A percentile compares a stretch with the other conserved stretches of the same genome.
Evolutionary conservation across 30 jellyfish, hydroid and myxozoan species (phyloP).

Genomic region (Turritopsis dohrnii): DNA sequence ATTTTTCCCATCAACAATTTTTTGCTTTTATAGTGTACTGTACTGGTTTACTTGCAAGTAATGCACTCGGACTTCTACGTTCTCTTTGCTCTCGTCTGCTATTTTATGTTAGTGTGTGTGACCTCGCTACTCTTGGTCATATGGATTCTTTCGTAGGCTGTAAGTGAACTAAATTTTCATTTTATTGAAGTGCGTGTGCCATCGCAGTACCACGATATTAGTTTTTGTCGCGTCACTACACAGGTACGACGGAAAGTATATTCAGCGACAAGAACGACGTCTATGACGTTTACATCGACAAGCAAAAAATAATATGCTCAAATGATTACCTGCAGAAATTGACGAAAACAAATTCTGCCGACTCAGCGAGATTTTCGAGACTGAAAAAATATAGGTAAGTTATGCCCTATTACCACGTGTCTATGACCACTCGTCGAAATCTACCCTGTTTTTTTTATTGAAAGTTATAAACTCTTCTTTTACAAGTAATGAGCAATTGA

Average conservation of each 20-base stretch:
- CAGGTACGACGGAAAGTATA: slow-evolving; percentile 92
- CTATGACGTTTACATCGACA: slow-evolving; percentile 74
- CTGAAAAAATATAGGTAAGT: slow-evolving; percentile 63
- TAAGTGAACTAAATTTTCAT: slow-evolving; percentile 27
- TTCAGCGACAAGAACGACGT: slow-evolving; percentile 53
- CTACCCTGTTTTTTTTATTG: neutral
- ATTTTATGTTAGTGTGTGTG: slow-evolving; percentile 67
- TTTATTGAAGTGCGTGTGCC: neutral
- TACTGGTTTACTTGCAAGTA: slow-evolving; percentile 89
- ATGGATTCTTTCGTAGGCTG: slow-evolving; percentile 71
- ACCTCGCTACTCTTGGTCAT: slow-evolving; percentile 41
- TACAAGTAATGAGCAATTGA: slow-evolving; percentile 57
- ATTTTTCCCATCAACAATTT: neutral
- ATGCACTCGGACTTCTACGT: slow-evolving; percentile 67
- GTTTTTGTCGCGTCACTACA: neutral
- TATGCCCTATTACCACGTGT: neutral
- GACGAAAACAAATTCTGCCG: slow-evolving; percentile 53
- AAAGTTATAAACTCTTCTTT: neutral
- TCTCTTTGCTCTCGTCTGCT: slow-evolving; percentile 55
- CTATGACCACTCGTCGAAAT: neutral
- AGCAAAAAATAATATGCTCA: slow-evolving; percentile 49
- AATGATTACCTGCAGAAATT: slow-evolving; percentile 34
- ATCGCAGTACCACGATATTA: neutral
- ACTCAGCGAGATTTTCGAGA: slow-evolving; percentile 53
- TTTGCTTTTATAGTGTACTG: slow-evolving; percentile 64